phyloP scores from a whole-genome alignment of 2,888 invertebrate species.

The Monoplex corrugatus region DNA sequence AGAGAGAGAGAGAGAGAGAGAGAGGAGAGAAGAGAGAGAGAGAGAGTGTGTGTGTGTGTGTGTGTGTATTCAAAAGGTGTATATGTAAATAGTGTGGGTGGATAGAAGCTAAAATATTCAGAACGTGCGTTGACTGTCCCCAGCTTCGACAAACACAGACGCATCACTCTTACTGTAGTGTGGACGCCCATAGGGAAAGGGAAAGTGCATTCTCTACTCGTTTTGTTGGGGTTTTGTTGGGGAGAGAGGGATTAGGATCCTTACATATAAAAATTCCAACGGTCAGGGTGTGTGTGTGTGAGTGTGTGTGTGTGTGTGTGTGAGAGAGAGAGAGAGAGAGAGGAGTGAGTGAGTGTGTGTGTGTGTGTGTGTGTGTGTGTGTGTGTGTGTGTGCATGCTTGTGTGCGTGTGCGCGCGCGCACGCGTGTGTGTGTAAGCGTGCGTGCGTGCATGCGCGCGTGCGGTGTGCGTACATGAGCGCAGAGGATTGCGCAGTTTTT shows the following conservation, averaged over 20 bases:
- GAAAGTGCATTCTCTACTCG: too few species aligned
- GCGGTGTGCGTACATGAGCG: not conserved
- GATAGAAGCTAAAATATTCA: too few species aligned
- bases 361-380: not conserved
- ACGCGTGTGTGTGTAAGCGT: not conserved
- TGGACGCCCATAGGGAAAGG: too few species aligned
- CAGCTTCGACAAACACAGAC: too few species aligned
- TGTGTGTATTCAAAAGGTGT: too few species aligned
- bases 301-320: not conserved
- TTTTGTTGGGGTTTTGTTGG: too few species aligned
- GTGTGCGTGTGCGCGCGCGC: not conserved
- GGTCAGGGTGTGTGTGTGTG: not conserved
- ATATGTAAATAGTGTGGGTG: too few species aligned
- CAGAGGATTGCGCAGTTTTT: too few species aligned
- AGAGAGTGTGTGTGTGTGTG: not conserved
- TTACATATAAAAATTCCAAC: too few species aligned
- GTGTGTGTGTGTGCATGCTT: not conserved
- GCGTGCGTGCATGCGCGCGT: not conserved
- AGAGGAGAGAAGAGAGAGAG: not conserved
- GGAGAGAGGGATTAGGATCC: too few species aligned
- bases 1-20: conserved; percentile 1
- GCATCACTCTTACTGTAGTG: too few species aligned
- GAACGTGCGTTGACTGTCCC: too few species aligned
- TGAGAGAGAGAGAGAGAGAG: not conserved
- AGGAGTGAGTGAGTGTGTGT: not conserved